Conservation (phyloP, 30 jellyfish, hydroid and myxozoan species). For the Hydractinia symbiolongicarpus region DNA sequence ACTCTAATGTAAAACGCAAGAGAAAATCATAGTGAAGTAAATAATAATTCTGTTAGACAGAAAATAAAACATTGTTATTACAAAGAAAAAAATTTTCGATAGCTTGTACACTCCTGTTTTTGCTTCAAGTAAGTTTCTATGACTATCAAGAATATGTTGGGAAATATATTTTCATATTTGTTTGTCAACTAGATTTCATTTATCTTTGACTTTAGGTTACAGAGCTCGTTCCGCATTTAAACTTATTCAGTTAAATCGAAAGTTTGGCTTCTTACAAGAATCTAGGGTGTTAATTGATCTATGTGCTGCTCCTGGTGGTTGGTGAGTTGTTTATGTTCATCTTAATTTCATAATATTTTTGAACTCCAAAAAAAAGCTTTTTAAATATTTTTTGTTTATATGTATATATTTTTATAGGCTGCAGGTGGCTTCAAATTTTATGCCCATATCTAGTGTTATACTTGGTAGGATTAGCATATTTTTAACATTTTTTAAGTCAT, state of each 20-base stretch:
- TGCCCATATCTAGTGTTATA: constrained; percentile 96
- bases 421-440: constrained; percentile 93
- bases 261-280: constrained; percentile 76
- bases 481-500: not conserved
- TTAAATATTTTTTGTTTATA: constrained; percentile 1
- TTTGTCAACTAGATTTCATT: no score
- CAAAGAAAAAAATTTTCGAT: no score
- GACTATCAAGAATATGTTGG: no score
- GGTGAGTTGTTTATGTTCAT: constrained; percentile 43
- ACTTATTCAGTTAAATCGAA: constrained; percentile 86
- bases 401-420: constrained; percentile 51
- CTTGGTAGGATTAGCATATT: constrained; percentile 54
- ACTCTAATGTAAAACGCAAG: no score
- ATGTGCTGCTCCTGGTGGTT: constrained; percentile 99
- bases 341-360: not conserved
- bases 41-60: no score
- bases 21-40: no score
- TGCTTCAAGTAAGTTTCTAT: no score
- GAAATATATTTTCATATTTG: no score
- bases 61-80: no score
- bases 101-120: no score
- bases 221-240: constrained; percentile 99
- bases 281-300: constrained; percentile 95
- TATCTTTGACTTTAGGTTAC: constrained; percentile 51
- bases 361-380: not conserved